Evolutionary conservation across 2,888 invertebrate species (phyloP), one percentile per base, ranked within the genome.

Genomic region (Drosophila differens): DNA sequence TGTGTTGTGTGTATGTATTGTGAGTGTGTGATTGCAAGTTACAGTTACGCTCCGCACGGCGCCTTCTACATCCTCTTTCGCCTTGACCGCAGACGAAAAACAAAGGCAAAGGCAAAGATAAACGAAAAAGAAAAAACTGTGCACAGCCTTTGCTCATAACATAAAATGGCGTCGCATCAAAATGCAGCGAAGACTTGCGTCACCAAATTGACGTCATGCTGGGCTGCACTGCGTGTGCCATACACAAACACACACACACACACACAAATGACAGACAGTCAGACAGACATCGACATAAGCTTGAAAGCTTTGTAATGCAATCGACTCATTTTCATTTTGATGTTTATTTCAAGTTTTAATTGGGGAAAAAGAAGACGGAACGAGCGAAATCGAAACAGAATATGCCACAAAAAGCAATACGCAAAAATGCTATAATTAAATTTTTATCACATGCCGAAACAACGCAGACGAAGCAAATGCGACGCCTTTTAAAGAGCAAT

Each of bases 161-260:
- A 67, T 74, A 83, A 85, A 85, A 85, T 85, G 84, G 84, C 86
- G 77, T 73, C 76, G 74, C 72, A 60, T 58, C 41, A 67, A 57
- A 57, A 30, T 52, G 53, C 74, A 63, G 66, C 54, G 10, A 52
- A 52, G 32, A 51, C 54, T 58, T 41, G 37, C 47, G 74, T 79
- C 76, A 67, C 25, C 59, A 66, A 66, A 70, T 68, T 82, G 85
- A 82, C 81, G 79, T 84, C 83, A 85, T 59, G 22, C 39, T 16
- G 59, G 30, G 5, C 44, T 44, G 22, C 44, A 25, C 12, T 58
- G 44, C 47, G 32, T 22, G 58, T 32, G 30, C 32, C 4, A 30
- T 19, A 51, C 28, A 19, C 25, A 16, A 16, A 28, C 41, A 39
- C 19, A 53, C 14, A n/a, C 33, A 58, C 41, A 54, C 37, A 55